Evolutionary conservation across 2,113 vertebrate genomes (phyloP).

Genomic region (Leucosticte australis): DNA sequence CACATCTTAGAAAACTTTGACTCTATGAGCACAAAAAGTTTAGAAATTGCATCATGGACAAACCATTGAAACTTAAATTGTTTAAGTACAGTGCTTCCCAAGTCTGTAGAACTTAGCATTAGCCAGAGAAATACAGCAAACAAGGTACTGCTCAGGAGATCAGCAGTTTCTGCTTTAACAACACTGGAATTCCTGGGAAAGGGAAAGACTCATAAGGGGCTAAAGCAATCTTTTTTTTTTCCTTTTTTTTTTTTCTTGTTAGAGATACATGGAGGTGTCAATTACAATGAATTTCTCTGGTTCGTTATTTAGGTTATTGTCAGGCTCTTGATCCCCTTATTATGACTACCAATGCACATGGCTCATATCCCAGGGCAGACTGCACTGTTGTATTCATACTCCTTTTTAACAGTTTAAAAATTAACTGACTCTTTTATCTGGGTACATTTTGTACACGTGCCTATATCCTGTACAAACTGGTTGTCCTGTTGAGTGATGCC

Average conservation of each 20-base stretch:
- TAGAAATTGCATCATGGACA: background rate
- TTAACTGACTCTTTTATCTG: slow-evolving; percentile 18
- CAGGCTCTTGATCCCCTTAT: background rate
- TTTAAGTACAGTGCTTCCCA: background rate
- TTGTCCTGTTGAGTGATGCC: slow-evolving; percentile 55
- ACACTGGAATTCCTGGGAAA: background rate
- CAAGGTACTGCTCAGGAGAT: background rate
- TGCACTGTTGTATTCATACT: background rate
- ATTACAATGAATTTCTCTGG: background rate
- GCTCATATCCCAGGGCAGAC: background rate
- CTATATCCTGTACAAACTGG: slow-evolving; percentile 21
- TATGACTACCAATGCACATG: background rate
- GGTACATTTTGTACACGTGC: background rate
- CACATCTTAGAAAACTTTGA: background rate
- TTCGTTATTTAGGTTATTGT: background rate
- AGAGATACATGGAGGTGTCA: background rate
- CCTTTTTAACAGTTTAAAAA: slow-evolving; percentile 1
- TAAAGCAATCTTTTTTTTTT: background rate
- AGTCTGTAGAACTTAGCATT: background rate
- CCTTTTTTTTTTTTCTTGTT: background rate
- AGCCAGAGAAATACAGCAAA: background rate
- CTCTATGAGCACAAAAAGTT: background rate
- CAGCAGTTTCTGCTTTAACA: background rate
- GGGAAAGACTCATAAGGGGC: background rate
- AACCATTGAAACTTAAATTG: background rate